These are phyloP conservation scores for Zosterops lateralis DNA, from an alignment of 2,113 vertebrate genomes.

Conservation along the genomic window DNA sequence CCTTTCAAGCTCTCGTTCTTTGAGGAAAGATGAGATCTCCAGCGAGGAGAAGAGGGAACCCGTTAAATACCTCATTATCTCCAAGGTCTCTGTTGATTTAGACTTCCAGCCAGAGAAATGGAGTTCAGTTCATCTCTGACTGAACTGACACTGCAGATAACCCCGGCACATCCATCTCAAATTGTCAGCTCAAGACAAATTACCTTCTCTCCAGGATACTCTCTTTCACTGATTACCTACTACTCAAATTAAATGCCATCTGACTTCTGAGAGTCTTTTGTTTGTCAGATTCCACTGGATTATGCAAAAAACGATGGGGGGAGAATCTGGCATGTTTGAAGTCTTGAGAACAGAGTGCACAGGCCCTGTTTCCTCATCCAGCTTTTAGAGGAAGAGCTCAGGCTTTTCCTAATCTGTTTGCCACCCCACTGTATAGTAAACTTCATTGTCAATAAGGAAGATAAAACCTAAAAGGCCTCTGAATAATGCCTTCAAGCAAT, in stretches of 20 bases:
- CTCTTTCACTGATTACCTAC: slow-evolving; percentile 65
- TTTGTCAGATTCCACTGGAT: slow-evolving; percentile 68
- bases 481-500: slow-evolving; percentile 29
- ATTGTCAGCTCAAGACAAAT: slow-evolving; percentile 64
- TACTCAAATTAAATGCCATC: slow-evolving; percentile 65
- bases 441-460: slow-evolving; percentile 39
- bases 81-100: neutral
- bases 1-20: neutral
- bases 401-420: slow-evolving; percentile 57
- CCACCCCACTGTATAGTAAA: slow-evolving; percentile 40
- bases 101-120: slow-evolving; percentile 47
- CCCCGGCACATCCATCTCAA: slow-evolving; percentile 68
- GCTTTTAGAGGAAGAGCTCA: slow-evolving; percentile 20
- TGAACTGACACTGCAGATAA: slow-evolving; percentile 63
- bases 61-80: neutral
- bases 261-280: slow-evolving; percentile 63
- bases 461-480: slow-evolving; percentile 33
- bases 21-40: slow-evolving; percentile 5
- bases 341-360: slow-evolving; percentile 43
- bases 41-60: neutral
- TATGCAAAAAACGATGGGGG: slow-evolving; percentile 56
- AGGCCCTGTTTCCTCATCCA: slow-evolving; percentile 25
- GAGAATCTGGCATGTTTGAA: slow-evolving; percentile 52
- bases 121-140: slow-evolving; percentile 39
- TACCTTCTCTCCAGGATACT: slow-evolving; percentile 61